Percentiles rank a stretch among this genome's conserved stretches.
These are phyloP conservation scores for Halocynthia roretzi DNA, from an alignment of 23 tunicate genomes.

Conservation along the genomic window DNA sequence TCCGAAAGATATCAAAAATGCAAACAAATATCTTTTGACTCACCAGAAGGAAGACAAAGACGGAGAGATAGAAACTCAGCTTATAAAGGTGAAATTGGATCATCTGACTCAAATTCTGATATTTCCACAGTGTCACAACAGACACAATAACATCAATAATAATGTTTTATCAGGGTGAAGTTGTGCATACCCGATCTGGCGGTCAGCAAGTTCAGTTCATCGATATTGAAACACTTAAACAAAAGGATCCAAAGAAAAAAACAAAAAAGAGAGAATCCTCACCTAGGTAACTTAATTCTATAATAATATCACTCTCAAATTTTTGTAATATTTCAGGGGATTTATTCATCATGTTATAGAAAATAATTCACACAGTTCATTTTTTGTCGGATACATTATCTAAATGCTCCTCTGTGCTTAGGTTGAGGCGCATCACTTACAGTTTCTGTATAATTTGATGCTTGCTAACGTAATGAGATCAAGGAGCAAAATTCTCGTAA, in stretches of 20 bases:
- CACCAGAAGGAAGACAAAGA: slow-evolving; percentile 77
- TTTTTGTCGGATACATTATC: too few species aligned
- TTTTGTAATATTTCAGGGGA: neutral
- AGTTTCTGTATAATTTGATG: too few species aligned
- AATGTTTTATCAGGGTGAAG: slow-evolving; percentile 62
- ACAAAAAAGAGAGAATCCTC: slow-evolving; percentile 22
- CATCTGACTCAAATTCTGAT: neutral
- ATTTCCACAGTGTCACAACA: too few species aligned
- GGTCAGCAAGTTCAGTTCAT: slow-evolving; percentile 98
- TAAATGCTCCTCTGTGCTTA: too few species aligned
- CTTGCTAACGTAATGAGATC: too few species aligned
- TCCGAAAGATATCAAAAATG: slow-evolving; percentile 74
- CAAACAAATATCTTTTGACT: slow-evolving; percentile 84
- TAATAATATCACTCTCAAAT: neutral
- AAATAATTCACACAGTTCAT: too few species aligned
- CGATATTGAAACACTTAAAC: slow-evolving; percentile 84
- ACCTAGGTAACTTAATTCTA: neutral
- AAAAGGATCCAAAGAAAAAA: slow-evolving; percentile 58
- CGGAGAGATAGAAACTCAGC: slow-evolving; percentile 89
- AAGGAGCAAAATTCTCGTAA: too few species aligned
- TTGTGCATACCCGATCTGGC: slow-evolving; percentile 87
- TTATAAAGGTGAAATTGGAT: slow-evolving; percentile 55
- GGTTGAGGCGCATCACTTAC: too few species aligned
- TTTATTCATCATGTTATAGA: too few species aligned
- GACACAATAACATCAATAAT: too few species aligned